phyloP scores from a whole-genome alignment of 2,888 invertebrate species.

The Drosophila mayaguana region DNA sequence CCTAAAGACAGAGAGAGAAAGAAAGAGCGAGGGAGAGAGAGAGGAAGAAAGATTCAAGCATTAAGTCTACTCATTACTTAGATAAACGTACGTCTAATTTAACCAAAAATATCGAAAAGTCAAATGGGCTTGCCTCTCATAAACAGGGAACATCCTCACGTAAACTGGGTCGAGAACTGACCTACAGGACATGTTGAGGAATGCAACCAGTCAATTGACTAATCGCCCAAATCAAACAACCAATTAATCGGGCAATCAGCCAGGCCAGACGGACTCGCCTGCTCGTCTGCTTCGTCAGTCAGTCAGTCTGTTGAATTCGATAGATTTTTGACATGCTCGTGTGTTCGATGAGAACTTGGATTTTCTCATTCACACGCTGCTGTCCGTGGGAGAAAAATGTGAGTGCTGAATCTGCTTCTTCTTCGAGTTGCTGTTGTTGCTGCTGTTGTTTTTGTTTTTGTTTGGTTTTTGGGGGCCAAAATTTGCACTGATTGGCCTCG shows the following conservation, averaged over 20 bases:
- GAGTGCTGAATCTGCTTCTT: slow-evolving; percentile 15
- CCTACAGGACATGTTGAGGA: slow-evolving; percentile 54
- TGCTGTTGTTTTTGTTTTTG: slow-evolving; percentile 2
- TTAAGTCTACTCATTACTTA: background rate
- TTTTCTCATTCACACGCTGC: slow-evolving; percentile 73
- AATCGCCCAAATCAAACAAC: slow-evolving; percentile 20
- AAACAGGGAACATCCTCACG: slow-evolving; percentile 43
- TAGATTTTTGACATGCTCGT: slow-evolving; percentile 73
- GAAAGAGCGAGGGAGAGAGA: no score
- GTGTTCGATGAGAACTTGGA: slow-evolving; percentile 43
- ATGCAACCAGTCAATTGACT: slow-evolving; percentile 15
- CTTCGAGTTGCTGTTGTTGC: background rate
- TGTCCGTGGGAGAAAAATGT: slow-evolving; percentile 78
- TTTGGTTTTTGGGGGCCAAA: slow-evolving; percentile 45
- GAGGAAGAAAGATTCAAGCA: no score
- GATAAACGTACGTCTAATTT: no score
- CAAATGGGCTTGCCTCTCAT: background rate
- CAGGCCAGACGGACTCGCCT: background rate
- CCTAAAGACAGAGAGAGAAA: no score
- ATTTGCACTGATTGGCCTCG: slow-evolving; percentile 52
- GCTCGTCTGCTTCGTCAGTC: background rate
- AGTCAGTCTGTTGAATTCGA: slow-evolving; percentile 41
- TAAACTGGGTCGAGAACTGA: slow-evolving; percentile 75
- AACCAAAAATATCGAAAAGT: background rate
- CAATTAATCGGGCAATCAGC: slow-evolving; percentile 12